Evolutionary conservation across 1,140 invertebrate genomes (phyloP).

Genomic region (Aphaenogaster ashmeadi): DNA sequence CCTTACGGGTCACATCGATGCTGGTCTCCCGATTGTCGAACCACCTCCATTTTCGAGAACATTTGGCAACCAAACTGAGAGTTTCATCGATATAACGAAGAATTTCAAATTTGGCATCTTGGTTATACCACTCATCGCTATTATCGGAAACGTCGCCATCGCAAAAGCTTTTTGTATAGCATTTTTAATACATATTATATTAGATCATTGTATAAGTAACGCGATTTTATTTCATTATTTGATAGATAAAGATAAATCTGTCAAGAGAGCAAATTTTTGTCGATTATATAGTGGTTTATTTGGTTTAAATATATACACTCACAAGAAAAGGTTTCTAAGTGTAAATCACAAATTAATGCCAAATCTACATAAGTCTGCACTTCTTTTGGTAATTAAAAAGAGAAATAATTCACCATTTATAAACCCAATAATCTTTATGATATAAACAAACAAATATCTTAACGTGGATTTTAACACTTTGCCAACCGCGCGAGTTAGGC

Average conservation of each 20-base stretch:
- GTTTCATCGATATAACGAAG: slow-evolving; percentile 87
- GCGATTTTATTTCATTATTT: neutral
- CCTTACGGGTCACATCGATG: slow-evolving; percentile 87
- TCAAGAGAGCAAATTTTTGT: neutral
- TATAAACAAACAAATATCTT: too few species aligned
- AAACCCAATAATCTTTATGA: too few species aligned
- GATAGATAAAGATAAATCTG: too few species aligned
- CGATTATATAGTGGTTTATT: neutral
- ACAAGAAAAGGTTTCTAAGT: too few species aligned
- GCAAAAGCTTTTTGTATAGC: slow-evolving; percentile 91
- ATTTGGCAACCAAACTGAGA: slow-evolving; percentile 86
- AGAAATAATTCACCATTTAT: too few species aligned
- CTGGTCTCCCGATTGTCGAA: slow-evolving; percentile 88
- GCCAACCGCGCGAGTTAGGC: too few species aligned
- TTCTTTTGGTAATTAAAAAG: too few species aligned
- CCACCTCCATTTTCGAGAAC: slow-evolving; percentile 87
- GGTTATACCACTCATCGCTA: slow-evolving; percentile 90
- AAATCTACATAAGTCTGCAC: too few species aligned
- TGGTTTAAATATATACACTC: too few species aligned
- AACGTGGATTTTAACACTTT: too few species aligned
- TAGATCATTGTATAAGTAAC: neutral
- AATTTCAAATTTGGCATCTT: slow-evolving; percentile 89
- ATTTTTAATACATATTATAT: slow-evolving; percentile 59
- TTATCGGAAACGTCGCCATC: slow-evolving; percentile 92
- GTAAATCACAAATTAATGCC: too few species aligned